Evolutionary conservation across 2,113 vertebrate species (phyloP).

Genomic region (Stigmatopora nigra): DNA sequence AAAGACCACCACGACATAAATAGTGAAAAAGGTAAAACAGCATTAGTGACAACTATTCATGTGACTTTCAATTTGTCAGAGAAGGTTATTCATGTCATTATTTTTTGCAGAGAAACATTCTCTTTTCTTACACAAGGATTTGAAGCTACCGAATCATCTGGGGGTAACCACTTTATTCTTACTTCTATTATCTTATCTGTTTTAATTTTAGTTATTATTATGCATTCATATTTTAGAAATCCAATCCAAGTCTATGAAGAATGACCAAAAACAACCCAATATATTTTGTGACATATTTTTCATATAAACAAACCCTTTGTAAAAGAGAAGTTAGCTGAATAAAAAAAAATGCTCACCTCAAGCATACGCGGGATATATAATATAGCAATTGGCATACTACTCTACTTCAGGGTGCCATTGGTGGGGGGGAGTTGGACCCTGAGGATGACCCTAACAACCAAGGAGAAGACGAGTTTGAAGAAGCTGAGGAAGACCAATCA

Average conservation of each 20-base stretch:
- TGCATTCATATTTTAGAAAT: too few species aligned
- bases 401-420: constrained; percentile 65
- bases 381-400: too few species aligned
- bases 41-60: not conserved
- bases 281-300: too few species aligned
- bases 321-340: too few species aligned
- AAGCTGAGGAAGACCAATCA: constrained; percentile 82
- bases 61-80: not conserved
- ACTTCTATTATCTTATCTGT: not conserved
- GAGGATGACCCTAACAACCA: constrained; percentile 97
- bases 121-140: constrained; percentile 44
- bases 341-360: too few species aligned
- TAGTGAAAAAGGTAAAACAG: constrained; percentile 72
- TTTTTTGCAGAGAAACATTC: constrained; percentile 46
- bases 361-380: too few species aligned
- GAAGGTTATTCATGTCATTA: constrained; percentile 2
- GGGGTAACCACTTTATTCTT: constrained; percentile 40
- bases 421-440: constrained; percentile 79
- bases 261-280: too few species aligned
- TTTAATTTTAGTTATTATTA: not conserved
- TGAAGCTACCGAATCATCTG: constrained; percentile 40
- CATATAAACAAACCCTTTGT: too few species aligned
- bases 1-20: constrained; percentile 72
- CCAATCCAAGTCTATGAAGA: too few species aligned
- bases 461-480: constrained; percentile 96